Conservation (phyloP, 2,888 invertebrate species). For the Chirona hameri region DNA sequence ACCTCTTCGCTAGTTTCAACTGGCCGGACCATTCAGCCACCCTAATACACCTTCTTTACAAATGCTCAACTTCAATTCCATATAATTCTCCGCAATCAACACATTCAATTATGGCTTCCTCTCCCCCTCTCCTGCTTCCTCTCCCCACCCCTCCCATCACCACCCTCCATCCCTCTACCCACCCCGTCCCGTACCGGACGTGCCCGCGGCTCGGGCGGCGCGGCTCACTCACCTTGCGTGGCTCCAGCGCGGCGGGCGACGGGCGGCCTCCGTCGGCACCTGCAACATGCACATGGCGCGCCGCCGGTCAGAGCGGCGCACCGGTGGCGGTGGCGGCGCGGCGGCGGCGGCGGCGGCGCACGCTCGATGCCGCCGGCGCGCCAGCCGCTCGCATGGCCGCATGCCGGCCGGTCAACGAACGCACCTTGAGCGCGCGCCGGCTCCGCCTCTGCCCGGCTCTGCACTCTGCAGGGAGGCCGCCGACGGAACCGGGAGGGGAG, state of each 20-base stretch:
- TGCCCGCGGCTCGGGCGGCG: not conserved
- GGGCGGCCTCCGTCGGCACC: not conserved
- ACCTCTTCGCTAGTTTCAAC: no score
- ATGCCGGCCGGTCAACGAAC: slow-evolving; percentile 23
- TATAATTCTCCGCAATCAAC: no score
- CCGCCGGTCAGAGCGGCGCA: not conserved
- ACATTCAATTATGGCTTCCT: no score
- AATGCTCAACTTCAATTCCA: no score
- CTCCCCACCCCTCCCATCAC: not conserved
- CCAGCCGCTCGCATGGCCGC: not conserved
- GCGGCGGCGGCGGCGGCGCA: not conserved
- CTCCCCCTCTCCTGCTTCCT: no score
- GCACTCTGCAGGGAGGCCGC: no score
- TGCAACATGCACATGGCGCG: slow-evolving; percentile 1
- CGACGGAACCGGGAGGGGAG: no score
- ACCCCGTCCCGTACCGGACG: not conserved
- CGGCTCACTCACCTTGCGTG: not conserved
- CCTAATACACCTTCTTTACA: no score
- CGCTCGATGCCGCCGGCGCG: slow-evolving; percentile 2
- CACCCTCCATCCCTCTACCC: not conserved
- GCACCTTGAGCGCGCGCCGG: not conserved
- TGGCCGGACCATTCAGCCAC: no score
- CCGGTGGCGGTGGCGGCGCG: not conserved
- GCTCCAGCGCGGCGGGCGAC: not conserved
- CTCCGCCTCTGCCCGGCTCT: no score